Base-by-base conservation (phyloP, 1,140 invertebrate genomes). In the Gryon sp. region DNA sequence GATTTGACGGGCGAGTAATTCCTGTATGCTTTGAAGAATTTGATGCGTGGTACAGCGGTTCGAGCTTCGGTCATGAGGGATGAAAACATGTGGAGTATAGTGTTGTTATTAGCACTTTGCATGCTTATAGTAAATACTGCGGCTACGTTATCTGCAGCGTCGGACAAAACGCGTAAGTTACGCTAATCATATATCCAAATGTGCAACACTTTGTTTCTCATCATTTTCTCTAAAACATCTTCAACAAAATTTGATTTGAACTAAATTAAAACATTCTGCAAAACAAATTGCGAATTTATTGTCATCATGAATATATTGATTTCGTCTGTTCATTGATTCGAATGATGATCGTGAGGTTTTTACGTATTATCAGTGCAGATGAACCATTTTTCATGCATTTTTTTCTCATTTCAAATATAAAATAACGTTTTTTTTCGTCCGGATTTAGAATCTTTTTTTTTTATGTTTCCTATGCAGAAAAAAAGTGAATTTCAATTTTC, bases 71-170 rank as follows among this genome's bases (percentile, higher is more conserved):
- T 60, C 57, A 55, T 57, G 68, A 59, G 57, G 43, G 50, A 63
- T 80, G 68, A 65, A 81, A 86, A 84, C 78, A 88, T 87, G 86
- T 86, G 86, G 86, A 84, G 79, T 83, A 66, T 84, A 80, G 79
- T 84, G 80, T 62, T 81, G 46, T 79, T 87, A 36, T 70, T 86
- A 69, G 83, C 80, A 82, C 79, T 87, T 73, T 81, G 78, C 43
- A 80, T 82, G 57, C 79, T 80, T 28, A 69, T 63, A 38, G 78
- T 62, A 41, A 79, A 81, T 66, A 80, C 77, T 57, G 79, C 78
- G 22, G 81, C 74, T 70, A 53, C 59, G 66, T 66, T 60, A 26
- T 65, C 73, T 28, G 73, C 73, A 59, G 59, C 60, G 59, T 70
- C 60, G 40, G 66, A 72, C 24, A 77, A 68, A 45, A 55, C 24